Conservation (phyloP, 1,140 invertebrate genomes). For the Chironomus striatipennis region DNA sequence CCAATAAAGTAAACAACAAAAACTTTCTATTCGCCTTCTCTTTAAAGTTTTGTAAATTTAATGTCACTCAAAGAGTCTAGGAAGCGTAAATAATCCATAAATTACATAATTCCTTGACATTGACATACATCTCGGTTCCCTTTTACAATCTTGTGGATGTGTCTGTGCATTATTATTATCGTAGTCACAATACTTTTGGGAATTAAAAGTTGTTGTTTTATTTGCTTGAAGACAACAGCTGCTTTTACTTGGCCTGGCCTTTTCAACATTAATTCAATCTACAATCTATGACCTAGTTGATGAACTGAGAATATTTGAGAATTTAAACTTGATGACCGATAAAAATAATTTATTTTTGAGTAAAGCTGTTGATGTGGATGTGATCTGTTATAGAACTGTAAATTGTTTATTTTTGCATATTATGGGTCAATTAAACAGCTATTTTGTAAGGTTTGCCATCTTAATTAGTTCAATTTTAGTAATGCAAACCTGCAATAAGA, state of each 20-base stretch:
- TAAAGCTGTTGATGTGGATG: too few relatives aligned
- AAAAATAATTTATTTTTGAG: too few relatives aligned
- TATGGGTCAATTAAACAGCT: too few relatives aligned
- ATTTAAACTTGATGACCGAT: too few relatives aligned
- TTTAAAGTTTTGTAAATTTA: neutral
- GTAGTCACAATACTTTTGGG: neutral
- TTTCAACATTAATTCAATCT: neutral
- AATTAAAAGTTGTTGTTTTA: neutral
- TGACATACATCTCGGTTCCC: neutral
- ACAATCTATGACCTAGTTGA: slow-evolving; percentile 1
- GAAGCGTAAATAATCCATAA: slow-evolving; percentile 13
- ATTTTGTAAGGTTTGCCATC: too few relatives aligned
- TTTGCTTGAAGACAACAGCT: neutral
- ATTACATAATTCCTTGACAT: slow-evolving; percentile 8
- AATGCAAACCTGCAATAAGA: too few relatives aligned
- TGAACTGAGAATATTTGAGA: neutral
- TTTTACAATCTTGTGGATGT: neutral
- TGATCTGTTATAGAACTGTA: too few relatives aligned
- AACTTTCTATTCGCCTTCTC: neutral
- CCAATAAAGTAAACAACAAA: too few relatives aligned
- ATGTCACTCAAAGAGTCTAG: slow-evolving; percentile 2
- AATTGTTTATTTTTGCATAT: too few relatives aligned
- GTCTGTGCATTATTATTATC: neutral
- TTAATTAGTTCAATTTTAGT: too few relatives aligned
- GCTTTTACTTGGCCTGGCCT: too few relatives aligned